phyloP scores from a whole-genome alignment of 1,140 invertebrate species.

The Leptoteleia sp. region DNA sequence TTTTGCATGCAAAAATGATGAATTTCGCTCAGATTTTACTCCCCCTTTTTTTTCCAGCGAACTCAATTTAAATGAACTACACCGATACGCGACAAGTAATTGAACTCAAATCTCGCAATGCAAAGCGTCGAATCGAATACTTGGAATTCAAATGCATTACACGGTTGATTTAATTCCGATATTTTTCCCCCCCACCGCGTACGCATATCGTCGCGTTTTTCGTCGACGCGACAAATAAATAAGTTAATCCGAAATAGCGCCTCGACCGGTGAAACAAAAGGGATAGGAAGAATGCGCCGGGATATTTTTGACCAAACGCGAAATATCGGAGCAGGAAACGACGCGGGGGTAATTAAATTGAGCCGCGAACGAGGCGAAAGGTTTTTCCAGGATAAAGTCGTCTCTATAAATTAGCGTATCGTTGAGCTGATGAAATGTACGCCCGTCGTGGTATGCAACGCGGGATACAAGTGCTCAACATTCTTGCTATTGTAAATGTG shows the following conservation, averaged over 20 bases:
- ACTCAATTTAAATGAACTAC: constrained; percentile 7
- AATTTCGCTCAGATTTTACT: too few species aligned
- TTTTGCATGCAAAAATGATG: too few species aligned
- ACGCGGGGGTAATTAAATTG: constrained; percentile 60
- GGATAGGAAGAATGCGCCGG: background rate
- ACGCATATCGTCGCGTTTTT: constrained; percentile 37
- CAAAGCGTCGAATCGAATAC: constrained; percentile 42
- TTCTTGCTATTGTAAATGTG: constrained; percentile 64
- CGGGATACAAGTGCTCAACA: constrained; percentile 48
- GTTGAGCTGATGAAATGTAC: constrained; percentile 42
- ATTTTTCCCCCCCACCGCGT: constrained; percentile 37
- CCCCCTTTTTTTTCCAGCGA: too few species aligned
- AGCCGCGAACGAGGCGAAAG: constrained; percentile 52
- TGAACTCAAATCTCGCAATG: constrained; percentile 30
- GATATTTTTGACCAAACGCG: constrained; percentile 41
- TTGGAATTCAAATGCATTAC: constrained; percentile 47
- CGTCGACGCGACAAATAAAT: constrained; percentile 33
- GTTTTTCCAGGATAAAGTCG: constrained; percentile 51
- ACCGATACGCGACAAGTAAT: constrained; percentile 34
- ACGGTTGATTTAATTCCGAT: constrained; percentile 48
- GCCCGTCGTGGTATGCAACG: constrained; percentile 38
- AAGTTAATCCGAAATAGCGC: constrained; percentile 31
- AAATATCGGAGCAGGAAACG: constrained; percentile 60
- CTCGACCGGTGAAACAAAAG: too few species aligned
- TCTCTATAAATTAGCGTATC: constrained; percentile 66